Conservation (phyloP, 2,113 vertebrate species). For the Hyperoodon ampullatus region DNA sequence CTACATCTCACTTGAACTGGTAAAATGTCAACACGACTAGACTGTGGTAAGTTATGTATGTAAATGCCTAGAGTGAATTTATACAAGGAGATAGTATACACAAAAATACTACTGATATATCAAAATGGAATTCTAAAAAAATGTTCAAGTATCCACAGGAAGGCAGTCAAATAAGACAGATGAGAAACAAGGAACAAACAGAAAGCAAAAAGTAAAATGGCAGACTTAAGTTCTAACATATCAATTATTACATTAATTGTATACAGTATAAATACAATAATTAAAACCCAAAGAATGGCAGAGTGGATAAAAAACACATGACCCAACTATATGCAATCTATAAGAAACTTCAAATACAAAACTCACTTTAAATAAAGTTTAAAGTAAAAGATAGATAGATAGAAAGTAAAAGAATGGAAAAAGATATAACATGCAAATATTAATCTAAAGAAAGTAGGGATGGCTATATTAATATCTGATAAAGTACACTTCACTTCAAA, state of each 20-base stretch:
- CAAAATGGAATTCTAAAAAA: neutral
- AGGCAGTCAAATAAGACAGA: neutral
- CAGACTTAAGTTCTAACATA: neutral
- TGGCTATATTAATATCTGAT: neutral
- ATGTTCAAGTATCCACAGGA: neutral
- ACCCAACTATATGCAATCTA: neutral
- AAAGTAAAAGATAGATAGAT: neutral
- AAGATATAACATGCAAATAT: neutral
- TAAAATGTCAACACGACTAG: neutral
- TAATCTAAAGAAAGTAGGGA: neutral
- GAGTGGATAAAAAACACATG: neutral
- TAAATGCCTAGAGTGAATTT: neutral
- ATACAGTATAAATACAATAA: neutral
- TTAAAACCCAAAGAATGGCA: neutral
- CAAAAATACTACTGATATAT: neutral
- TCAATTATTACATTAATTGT: neutral
- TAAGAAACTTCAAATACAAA: neutral
- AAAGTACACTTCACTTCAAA: neutral
- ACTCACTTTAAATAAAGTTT: neutral
- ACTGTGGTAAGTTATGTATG: neutral
- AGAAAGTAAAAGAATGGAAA: neutral
- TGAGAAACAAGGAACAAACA: neutral
- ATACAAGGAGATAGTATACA: neutral
- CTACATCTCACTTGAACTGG: neutral
- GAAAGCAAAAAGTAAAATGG: constrained; percentile 5